Evolutionary conservation across 37 sponge, comb jelly and placozoan species (phyloP), one percentile per base, ranked within the genome.

Genomic region (Haliclona indistincta): DNA sequence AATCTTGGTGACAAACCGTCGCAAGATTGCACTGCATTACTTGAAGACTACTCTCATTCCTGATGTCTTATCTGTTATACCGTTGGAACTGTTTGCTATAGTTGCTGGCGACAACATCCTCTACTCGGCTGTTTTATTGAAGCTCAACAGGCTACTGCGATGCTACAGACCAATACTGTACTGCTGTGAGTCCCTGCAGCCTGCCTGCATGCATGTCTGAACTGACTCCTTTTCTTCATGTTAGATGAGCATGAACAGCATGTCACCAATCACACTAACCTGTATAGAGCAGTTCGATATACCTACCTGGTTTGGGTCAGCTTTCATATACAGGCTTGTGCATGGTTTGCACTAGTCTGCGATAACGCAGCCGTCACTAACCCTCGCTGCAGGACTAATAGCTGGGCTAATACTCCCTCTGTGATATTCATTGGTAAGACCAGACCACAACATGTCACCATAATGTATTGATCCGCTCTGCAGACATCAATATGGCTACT

Each of bases 121-220:
- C 40, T 45, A 37, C 3, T 26, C 69, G 4, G 69, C 80, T 19
- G 69, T 80, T 20, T 64, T 67, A 36, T 63, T 83, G 41, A 54
- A 85, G 26, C 47, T 84, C 43, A 89, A 83, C 63, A 73, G 90
- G 42, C 52, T 51, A 20, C 19, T 89, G 32, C 63, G 85, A 61
- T 54, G 64, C 58, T 84, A 76, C 75, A 54, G 60, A 73, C 54
- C 70, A 0, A 78, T 73, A 61, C 22, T 35, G 38, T 75, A 79
- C 38, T 40, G 83, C 62, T 58, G 90, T 89, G 55, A 89, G 90
- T 56, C 13, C n/a, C n/a, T n/a, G n/a, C n/a, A n/a, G n/a, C n/a
- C n/a, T n/a, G n/a, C n/a, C n/a, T n/a, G 25, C 13, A 4, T n/a
- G 15, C 13, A 3, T 55, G 43, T 61, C 28, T 61, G 30, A 28